These are phyloP conservation scores for Muschampia plurimacula DNA, from an alignment of 2,888 invertebrate species.

Conservation along the genomic window DNA sequence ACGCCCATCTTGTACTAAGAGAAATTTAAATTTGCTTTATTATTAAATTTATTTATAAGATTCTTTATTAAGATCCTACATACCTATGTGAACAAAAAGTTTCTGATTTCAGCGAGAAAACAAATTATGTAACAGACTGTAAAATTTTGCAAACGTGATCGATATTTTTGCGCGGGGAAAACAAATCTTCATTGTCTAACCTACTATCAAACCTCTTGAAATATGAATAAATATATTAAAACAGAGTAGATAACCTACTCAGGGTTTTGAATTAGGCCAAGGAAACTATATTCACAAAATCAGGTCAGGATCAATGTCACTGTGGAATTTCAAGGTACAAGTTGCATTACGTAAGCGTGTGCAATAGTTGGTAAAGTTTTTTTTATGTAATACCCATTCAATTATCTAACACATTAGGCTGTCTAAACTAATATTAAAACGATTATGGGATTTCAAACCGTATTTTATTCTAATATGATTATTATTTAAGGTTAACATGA, in stretches of 20 bases:
- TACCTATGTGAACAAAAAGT: background rate
- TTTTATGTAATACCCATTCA: background rate
- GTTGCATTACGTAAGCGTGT: slow-evolving; percentile 78
- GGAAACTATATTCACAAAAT: slow-evolving; percentile 44
- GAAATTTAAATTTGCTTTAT: background rate
- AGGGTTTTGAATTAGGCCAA: slow-evolving; percentile 24
- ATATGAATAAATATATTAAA: background rate
- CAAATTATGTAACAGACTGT: slow-evolving; percentile 38
- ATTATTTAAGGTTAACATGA: slow-evolving; percentile 23
- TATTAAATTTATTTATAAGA: background rate
- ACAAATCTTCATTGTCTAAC: slow-evolving; percentile 30
- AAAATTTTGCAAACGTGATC: slow-evolving; percentile 29
- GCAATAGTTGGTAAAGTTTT: slow-evolving; percentile 44
- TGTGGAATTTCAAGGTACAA: slow-evolving; percentile 66
- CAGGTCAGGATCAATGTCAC: slow-evolving; percentile 77
- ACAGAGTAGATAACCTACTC: background rate
- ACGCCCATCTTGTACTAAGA: too few species aligned
- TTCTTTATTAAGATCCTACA: too few species aligned
- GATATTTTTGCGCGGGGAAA: slow-evolving; percentile 28
- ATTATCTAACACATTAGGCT: slow-evolving; percentile 9
- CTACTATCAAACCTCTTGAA: slow-evolving; percentile 15
- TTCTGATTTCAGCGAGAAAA: background rate
- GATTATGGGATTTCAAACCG: background rate
- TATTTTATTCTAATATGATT: background rate
- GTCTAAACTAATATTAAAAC: background rate